Percentiles rank a stretch among this genome's conserved stretches.
phyloP scores from a whole-genome alignment of 2,797 vertebrate genomes.

The Limnodromus scolopaceus region DNA sequence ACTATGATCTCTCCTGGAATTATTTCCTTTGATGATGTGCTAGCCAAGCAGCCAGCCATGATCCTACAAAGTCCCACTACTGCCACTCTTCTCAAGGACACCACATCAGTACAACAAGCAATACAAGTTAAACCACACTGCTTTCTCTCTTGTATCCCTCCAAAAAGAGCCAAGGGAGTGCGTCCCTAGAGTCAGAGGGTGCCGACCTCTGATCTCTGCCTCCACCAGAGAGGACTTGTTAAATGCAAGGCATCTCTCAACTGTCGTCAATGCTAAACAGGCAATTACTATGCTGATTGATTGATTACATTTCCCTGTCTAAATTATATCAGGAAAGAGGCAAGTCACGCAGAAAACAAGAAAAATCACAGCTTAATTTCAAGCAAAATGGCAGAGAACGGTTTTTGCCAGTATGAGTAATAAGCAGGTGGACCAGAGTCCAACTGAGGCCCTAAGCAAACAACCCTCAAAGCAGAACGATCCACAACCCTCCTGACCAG shows the following conservation, averaged over 20 bases:
- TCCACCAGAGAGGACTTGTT: not conserved
- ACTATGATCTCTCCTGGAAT: not conserved
- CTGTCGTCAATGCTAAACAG: slow-evolving; percentile 20
- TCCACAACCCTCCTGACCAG: not conserved
- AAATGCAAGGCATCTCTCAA: slow-evolving; percentile 39
- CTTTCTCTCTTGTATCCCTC: accelerated
- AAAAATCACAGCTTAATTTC: slow-evolving; percentile 21
- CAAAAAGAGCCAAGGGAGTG: not conserved
- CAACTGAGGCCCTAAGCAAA: not conserved
- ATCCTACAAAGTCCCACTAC: not conserved
- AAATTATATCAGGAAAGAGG: slow-evolving; percentile 24
- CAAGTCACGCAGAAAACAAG: not conserved
- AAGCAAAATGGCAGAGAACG: not conserved
- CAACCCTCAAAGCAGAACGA: not conserved
- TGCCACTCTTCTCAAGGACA: not conserved
- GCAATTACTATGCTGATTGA: slow-evolving; percentile 65
- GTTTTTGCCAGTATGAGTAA: not conserved
- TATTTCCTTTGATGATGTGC: not conserved
- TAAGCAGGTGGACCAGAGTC: not conserved
- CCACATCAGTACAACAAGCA: not conserved
- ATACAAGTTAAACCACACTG: not conserved
- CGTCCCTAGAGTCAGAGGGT: not conserved
- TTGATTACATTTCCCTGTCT: slow-evolving; percentile 52
- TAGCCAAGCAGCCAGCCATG: not conserved
- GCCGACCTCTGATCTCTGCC: slow-evolving; percentile 12